phyloP scores from a whole-genome alignment of 2,797 vertebrate species.

The Emydoidea blandingii region DNA sequence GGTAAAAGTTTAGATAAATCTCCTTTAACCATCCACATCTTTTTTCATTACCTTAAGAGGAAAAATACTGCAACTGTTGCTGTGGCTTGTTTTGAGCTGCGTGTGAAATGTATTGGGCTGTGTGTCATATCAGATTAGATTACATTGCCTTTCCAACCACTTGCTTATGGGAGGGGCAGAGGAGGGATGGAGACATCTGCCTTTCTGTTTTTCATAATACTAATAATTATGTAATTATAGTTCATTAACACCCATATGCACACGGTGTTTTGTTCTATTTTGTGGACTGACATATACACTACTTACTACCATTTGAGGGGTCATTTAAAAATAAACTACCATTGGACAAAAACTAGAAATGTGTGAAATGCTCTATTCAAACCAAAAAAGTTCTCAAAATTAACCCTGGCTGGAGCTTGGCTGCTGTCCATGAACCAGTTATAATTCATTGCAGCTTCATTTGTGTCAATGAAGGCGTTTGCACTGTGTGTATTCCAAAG shows the following conservation, averaged over 20 bases:
- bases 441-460: slow-evolving; percentile 41
- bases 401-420: slow-evolving; percentile 47
- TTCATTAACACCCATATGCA: slow-evolving; percentile 55
- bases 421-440: slow-evolving; percentile 39
- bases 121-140: slow-evolving; percentile 22
- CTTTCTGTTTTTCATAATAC: slow-evolving; percentile 61
- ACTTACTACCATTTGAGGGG: slow-evolving; percentile 35
- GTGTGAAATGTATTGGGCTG: neutral
- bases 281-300: slow-evolving; percentile 46
- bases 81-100: neutral
- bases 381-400: slow-evolving; percentile 34
- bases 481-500: slow-evolving; percentile 23
- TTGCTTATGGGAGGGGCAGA: neutral
- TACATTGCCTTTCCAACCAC: neutral
- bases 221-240: slow-evolving; percentile 68
- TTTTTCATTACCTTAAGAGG: neutral
- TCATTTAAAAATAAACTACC: slow-evolving; percentile 61
- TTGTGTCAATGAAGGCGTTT: slow-evolving; percentile 46
- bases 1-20: neutral
- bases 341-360: slow-evolving; percentile 44
- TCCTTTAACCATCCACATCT: neutral
- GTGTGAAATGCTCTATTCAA: slow-evolving; percentile 30
- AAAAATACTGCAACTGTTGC: neutral
- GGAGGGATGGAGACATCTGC: slow-evolving; percentile 23
- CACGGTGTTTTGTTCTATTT: slow-evolving; percentile 62